Evolutionary conservation across 2,888 invertebrate species (phyloP).

Genomic region (Spodoptera exigua): DNA sequence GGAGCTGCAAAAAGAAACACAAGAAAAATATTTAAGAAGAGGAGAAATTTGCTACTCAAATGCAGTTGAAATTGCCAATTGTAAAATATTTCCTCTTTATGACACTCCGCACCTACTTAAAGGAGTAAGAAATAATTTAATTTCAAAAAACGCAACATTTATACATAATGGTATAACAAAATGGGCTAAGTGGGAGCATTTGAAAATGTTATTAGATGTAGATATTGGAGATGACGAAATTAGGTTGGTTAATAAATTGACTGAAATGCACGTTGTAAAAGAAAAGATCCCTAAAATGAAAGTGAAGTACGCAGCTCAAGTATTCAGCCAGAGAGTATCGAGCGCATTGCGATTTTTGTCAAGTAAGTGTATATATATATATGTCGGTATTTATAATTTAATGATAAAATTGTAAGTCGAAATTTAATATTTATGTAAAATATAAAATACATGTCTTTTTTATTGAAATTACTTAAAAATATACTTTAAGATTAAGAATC

Average conservation of each 20-base stretch:
- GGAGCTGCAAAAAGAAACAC: neutral
- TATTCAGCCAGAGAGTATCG: slow-evolving; percentile 15
- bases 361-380: slow-evolving; percentile 2
- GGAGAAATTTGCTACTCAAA: neutral
- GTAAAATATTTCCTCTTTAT: slow-evolving; percentile 11
- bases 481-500: too few relatives aligned
- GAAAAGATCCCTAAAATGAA: slow-evolving; percentile 16
- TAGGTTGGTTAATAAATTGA: slow-evolving; percentile 10
- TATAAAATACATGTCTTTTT: too few relatives aligned
- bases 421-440: too few relatives aligned
- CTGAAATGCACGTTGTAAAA: slow-evolving; percentile 1
- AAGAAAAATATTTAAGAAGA: neutral
- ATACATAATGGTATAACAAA: slow-evolving; percentile 5
- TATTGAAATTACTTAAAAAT: too few relatives aligned
- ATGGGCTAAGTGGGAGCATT: slow-evolving; percentile 14
- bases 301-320: slow-evolving; percentile 22
- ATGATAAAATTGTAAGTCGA: too few relatives aligned
- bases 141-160: slow-evolving; percentile 5
- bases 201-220: slow-evolving; percentile 11
- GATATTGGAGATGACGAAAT: slow-evolving; percentile 10
- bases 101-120: slow-evolving; percentile 14
- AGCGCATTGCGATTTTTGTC: slow-evolving; percentile 11
- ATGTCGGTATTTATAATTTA: too few relatives aligned
- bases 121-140: slow-evolving; percentile 13
- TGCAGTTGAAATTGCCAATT: too few relatives aligned